Evolutionary conservation across 2,888 invertebrate genomes (phyloP).

Genomic region (Slavum lentiscoides): DNA sequence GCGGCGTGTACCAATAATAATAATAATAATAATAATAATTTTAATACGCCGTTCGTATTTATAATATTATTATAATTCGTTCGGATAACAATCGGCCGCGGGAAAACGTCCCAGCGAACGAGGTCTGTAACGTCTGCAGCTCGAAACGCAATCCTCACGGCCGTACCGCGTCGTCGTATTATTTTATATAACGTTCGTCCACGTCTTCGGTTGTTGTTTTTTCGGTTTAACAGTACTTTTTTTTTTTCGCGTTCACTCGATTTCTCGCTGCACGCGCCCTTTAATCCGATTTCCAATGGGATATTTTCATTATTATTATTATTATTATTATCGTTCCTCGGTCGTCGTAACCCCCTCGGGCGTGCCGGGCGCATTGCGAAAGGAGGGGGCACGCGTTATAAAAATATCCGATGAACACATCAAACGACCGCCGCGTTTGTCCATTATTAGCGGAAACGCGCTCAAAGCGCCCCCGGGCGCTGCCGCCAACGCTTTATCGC

Average conservation of each 20-base stretch:
- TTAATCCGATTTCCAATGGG: slow-evolving; percentile 32
- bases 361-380: background rate
- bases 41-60: no score
- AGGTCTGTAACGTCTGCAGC: no score
- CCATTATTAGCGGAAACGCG: slow-evolving; percentile 22
- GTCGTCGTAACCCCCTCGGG: background rate
- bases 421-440: slow-evolving; percentile 43
- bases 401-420: slow-evolving; percentile 52
- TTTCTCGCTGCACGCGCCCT: background rate
- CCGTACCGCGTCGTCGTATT: no score
- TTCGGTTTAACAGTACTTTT: slow-evolving; percentile 45
- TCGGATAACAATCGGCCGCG: slow-evolving; percentile 39
- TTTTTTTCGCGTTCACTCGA: background rate
- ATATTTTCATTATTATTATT: slow-evolving; percentile 3
- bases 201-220: slow-evolving; percentile 40
- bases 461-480: background rate
- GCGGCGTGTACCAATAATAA: no score
- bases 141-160: no score
- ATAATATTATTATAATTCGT: slow-evolving; percentile 24
- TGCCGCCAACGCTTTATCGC: background rate
- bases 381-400: background rate
- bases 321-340: background rate
- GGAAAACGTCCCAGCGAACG: no score
- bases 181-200: background rate
- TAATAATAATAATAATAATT: no score